Base-by-base conservation (phyloP, 2,888 invertebrate species). In the Keiferia lycopersicella region DNA sequence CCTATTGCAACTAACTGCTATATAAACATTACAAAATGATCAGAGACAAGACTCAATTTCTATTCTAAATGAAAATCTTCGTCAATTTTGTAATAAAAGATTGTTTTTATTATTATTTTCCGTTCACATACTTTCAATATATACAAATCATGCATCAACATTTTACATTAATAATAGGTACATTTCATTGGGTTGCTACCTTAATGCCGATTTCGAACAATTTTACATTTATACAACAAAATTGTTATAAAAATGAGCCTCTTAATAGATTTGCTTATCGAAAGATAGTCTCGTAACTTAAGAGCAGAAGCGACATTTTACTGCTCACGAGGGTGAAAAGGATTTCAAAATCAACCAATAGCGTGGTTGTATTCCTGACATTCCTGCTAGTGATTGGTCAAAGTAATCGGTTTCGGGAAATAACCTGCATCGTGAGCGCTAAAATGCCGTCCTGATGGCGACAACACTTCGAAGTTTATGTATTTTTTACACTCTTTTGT, bases 121-220 rank as follows among this genome's bases (percentile, higher is more conserved):
- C 83, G 81, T 89, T 89, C 88, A 90, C 88, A 91, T 82, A 81
- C 78, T 79, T 87, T 89, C 91, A 85, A 88, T 91, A 91, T 91
- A 91, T 91, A 91, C 91, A 91, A 86, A 91, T 90, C 86, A 88
- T 83, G 81, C 79, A 79, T 84, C 79, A 88, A 87, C 88, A 90
- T 91, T 56, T 88, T 90, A 91, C 89, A 88, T 78, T 59, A 79
- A 82, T 84, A 83, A 82, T 34, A 34, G 34, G 83, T 86, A 89
- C 83, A 87, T 71, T 81, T 84, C 77, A 83, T 78, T 81, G 75
- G 74, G 75, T 75, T 71, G 74, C 86, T 85, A 84, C 79, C n/a
- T 80, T 81, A 79, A 78, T 71, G 77, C 79, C 77, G 77, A 80
- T 72, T 69, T 75, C 67, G 73, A 81, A 79, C 74, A 80, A 78